phyloP scores from a whole-genome alignment of 2,797 vertebrate species.

The Pangasius larnaudii region DNA sequence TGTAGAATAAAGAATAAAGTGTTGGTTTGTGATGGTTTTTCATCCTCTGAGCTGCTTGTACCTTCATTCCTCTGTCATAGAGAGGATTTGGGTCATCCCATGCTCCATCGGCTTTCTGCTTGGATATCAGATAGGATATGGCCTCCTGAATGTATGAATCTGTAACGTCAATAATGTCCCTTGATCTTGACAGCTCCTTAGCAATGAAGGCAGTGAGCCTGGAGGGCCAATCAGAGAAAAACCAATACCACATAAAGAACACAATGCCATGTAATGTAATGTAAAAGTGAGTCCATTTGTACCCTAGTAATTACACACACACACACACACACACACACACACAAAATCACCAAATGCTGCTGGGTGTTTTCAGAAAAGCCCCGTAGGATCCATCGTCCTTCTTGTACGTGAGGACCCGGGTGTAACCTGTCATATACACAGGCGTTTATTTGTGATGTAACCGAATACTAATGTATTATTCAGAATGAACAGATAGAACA shows the following conservation, averaged over 20 bases:
- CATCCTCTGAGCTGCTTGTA: constrained; percentile 47
- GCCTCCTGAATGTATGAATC: constrained; percentile 64
- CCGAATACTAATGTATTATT: not conserved
- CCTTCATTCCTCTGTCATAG: constrained; percentile 69
- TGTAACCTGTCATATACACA: constrained; percentile 67
- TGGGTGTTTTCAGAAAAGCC: constrained; percentile 63
- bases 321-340: too few species aligned
- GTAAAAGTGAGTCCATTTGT: not conserved
- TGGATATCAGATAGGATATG: constrained; percentile 65
- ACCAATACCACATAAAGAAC: not conserved
- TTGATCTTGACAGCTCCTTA: constrained; percentile 69
- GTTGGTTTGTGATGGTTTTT: not conserved
- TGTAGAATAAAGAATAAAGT: not conserved
- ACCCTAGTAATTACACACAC: too few species aligned
- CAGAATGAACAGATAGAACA: not conserved
- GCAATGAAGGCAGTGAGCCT: constrained; percentile 79
- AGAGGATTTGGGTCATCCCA: constrained; percentile 70
- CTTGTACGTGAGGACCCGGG: constrained; percentile 67
- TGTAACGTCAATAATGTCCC: constrained; percentile 59
- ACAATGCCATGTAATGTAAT: not conserved
- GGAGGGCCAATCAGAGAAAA: not conserved
- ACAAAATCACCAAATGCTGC: constrained; percentile 69
- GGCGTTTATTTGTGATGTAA: not conserved
- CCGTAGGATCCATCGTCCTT: constrained; percentile 75
- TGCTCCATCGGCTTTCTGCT: constrained; percentile 61